Conservation (phyloP, 2,888 invertebrate species). For the Dynastes tityus region DNA sequence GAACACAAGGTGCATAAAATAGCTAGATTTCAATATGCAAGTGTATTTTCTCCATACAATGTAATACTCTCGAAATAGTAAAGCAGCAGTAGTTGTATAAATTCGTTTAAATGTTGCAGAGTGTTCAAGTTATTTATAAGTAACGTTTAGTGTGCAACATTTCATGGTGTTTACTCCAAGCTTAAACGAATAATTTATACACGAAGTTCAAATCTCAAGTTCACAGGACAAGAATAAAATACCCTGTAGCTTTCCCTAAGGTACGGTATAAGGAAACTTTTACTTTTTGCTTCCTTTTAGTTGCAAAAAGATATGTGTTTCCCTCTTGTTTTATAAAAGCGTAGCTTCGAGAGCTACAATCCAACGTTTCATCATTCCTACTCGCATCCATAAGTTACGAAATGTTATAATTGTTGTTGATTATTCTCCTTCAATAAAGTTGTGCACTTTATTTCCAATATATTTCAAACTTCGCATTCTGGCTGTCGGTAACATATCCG, state of each 20-base stretch:
- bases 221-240: conserved; percentile 25
- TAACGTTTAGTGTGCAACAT: neutral
- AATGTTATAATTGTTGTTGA: neutral
- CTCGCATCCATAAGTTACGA: neutral
- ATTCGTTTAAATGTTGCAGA: no score
- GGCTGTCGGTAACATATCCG: neutral
- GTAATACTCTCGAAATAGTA: no score
- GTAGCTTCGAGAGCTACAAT: neutral
- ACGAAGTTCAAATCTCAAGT: conserved; percentile 32
- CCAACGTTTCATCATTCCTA: neutral
- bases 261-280: conserved; percentile 7
- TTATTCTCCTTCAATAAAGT: neutral
- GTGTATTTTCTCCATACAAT: no score
- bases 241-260: conserved; percentile 27
- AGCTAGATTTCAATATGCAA: no score
- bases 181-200: conserved; percentile 32
- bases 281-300: conserved; percentile 15
- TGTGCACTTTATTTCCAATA: neutral
- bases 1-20: no score
- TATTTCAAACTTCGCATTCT: neutral
- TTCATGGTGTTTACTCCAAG: conserved; percentile 11
- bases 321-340: neutral
- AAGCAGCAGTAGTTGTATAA: no score
- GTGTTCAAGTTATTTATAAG: no score
- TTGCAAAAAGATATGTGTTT: neutral